Conservation (phyloP, 2,113 vertebrate species). For the Oriolus oriolus region DNA sequence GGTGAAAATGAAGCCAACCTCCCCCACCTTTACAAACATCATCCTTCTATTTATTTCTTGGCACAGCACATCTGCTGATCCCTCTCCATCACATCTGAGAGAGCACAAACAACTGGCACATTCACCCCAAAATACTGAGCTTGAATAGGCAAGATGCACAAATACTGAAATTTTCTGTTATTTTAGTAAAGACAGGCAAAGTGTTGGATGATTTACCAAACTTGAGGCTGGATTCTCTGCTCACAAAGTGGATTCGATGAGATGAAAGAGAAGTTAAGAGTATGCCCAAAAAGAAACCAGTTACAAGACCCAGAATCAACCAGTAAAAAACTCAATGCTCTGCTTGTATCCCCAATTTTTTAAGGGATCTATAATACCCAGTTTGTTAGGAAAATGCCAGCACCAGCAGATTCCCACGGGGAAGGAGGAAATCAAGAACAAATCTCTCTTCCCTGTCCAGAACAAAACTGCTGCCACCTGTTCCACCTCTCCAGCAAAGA, state of each 20-base stretch:
- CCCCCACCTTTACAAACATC: neutral
- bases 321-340: neutral
- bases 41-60: neutral
- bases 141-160: neutral
- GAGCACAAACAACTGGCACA: neutral
- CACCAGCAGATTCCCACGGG: neutral
- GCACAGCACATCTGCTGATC: neutral
- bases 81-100: neutral
- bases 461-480: neutral
- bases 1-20: neutral
- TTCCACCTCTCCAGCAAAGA: neutral
- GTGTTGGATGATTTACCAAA: neutral
- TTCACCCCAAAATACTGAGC: neutral
- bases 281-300: neutral
- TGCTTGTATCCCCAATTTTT: neutral
- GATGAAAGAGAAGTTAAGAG: neutral
- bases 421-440: neutral
- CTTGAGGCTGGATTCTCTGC: neutral
- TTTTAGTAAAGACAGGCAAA: neutral
- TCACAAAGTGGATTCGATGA: neutral
- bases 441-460: neutral
- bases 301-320: neutral
- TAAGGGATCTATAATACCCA: neutral
- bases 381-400: neutral
- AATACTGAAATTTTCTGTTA: neutral